These are phyloP conservation scores for Ceyx margarethae DNA, from an alignment of 2,113 vertebrate species.

Conservation along the genomic window DNA sequence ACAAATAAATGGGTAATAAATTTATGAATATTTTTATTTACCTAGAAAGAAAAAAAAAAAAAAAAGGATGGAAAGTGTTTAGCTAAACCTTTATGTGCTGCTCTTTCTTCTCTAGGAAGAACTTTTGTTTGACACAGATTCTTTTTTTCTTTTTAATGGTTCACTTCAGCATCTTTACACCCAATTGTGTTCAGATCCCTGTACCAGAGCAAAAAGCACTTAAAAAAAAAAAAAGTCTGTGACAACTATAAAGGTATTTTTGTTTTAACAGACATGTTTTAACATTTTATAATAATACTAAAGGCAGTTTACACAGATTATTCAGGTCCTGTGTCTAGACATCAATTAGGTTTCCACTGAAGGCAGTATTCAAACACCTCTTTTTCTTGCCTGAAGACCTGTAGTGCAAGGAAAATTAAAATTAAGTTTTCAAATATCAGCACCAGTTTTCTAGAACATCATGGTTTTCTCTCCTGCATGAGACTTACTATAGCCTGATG, in stretches of 20 bases:
- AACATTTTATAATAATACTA: neutral
- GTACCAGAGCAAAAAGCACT: neutral
- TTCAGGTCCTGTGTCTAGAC: neutral
- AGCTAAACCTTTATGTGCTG: neutral
- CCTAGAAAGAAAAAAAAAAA: neutral
- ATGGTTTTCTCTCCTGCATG: neutral
- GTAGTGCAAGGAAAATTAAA: neutral
- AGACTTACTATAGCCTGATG: conserved; percentile 53
- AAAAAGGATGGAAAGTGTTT: neutral
- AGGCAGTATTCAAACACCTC: neutral
- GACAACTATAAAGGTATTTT: neutral
- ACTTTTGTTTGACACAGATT: neutral
- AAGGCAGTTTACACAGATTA: neutral
- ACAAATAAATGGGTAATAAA: neutral
- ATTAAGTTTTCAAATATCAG: conserved; percentile 15
- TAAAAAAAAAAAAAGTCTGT: neutral
- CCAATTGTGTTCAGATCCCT: neutral
- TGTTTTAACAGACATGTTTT: neutral
- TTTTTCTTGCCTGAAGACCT: neutral
- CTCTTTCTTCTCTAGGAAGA: neutral
- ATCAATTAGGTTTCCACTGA: neutral
- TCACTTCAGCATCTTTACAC: neutral
- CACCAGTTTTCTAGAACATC: conserved; percentile 10
- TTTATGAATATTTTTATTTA: neutral
- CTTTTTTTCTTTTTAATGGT: neutral